phyloP scores from a whole-genome alignment of 2,113 vertebrate genomes.

The Vulpes ferrilata region DNA sequence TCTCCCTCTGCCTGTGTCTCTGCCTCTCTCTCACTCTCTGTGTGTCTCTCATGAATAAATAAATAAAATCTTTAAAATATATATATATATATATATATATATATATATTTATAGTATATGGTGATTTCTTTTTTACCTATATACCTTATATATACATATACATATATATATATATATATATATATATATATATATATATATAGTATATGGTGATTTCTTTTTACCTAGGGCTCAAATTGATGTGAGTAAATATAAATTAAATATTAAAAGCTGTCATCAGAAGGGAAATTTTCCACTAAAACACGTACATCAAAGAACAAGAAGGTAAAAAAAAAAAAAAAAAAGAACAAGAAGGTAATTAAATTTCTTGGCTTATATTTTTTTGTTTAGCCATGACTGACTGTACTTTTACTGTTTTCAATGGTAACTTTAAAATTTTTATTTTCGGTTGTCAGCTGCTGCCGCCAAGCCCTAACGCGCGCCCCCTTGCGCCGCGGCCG shows the following conservation, averaged over 20 bases:
- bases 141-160: no score
- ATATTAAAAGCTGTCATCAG: constrained; percentile 45
- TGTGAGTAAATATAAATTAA: constrained; percentile 62
- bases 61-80: no score
- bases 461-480: no score
- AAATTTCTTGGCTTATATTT: background rate
- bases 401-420: constrained; percentile 37
- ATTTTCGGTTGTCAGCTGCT: background rate
- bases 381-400: background rate
- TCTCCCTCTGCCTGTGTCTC: no score
- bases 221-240: background rate
- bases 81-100: no score
- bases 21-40: no score
- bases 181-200: background rate
- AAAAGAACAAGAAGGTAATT: constrained; percentile 45
- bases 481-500: no score
- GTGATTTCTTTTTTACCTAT: no score
- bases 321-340: background rate
- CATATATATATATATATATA: no score
- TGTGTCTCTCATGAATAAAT: no score
- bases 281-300: constrained; percentile 21
- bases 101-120: no score
- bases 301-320: constrained; percentile 37
- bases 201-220: background rate
- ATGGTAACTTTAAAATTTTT: constrained; percentile 16